A percentile compares a stretch with the other conserved stretches of the same genome.
Evolutionary conservation across 2,113 vertebrate species (phyloP).

Genomic region (Gadus macrocephalus): DNA sequence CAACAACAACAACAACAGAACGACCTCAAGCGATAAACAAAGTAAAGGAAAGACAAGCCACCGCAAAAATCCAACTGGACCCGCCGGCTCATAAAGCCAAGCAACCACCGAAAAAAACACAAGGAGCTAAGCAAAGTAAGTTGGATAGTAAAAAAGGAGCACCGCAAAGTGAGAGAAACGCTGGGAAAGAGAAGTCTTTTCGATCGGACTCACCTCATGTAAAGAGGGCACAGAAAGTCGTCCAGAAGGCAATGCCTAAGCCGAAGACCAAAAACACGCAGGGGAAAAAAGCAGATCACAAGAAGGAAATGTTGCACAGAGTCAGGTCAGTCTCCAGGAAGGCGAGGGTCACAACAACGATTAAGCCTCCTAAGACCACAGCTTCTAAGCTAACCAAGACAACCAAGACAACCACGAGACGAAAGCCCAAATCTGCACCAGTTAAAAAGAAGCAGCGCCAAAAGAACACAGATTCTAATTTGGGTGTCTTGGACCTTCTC

Average conservation of each 20-base stretch:
- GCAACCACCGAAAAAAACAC: constrained; percentile 9
- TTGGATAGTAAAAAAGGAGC: constrained; percentile 28
- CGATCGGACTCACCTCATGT: constrained; percentile 36
- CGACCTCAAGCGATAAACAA: constrained; percentile 28
- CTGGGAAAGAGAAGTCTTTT: constrained; percentile 17
- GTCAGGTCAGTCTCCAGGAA: constrained; percentile 3
- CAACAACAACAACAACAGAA: constrained; percentile 18
- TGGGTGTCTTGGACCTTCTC: constrained; percentile 58
- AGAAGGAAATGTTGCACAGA: neutral
- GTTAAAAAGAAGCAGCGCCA: constrained; percentile 31
- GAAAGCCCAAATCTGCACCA: constrained; percentile 4
- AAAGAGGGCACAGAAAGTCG: constrained; percentile 7
- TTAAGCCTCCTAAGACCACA: constrained; percentile 28
- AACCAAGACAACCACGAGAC: constrained; percentile 4
- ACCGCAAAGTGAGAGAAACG: constrained; percentile 12
- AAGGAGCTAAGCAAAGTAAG: constrained; percentile 27
- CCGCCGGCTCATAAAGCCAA: constrained; percentile 51
- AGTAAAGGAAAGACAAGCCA: constrained; percentile 28
- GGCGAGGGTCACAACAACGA: neutral
- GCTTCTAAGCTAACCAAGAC: constrained; percentile 8
- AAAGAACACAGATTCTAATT: constrained; percentile 28
- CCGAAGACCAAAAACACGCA: neutral
- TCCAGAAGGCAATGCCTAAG: constrained; percentile 3
- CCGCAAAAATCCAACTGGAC: constrained; percentile 60
- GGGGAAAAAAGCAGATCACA: neutral